These are phyloP conservation scores for Julus scandinavius DNA, from an alignment of 2,888 invertebrate genomes.

Conservation along the genomic window DNA sequence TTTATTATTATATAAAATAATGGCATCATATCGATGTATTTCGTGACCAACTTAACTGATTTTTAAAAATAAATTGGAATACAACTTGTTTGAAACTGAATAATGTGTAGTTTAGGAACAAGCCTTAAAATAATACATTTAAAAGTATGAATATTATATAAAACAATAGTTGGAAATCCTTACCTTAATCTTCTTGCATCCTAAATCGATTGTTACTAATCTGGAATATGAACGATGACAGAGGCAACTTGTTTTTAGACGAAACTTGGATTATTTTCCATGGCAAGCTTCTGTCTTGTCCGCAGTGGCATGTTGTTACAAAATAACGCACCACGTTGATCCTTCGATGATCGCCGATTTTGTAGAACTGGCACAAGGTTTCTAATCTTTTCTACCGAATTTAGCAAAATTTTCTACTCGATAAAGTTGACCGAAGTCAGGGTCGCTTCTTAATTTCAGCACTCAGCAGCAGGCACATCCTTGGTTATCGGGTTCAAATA, in stretches of 20 bases:
- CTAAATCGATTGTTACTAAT: background rate
- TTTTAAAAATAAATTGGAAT: too few relatives aligned
- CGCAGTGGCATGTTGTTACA: background rate
- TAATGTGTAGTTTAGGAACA: too few relatives aligned
- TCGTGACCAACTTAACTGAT: too few relatives aligned
- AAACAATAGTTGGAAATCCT: background rate
- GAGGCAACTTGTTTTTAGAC: background rate
- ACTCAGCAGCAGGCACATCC: background rate
- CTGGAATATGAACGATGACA: background rate
- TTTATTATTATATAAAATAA: too few relatives aligned
- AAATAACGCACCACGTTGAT: background rate
- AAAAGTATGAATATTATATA: too few relatives aligned
- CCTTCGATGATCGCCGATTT: background rate
- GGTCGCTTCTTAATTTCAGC: background rate
- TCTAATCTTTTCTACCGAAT: background rate
- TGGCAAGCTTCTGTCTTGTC: background rate
- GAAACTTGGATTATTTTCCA: background rate
- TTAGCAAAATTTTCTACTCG: background rate
- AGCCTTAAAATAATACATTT: too few relatives aligned
- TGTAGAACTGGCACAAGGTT: background rate
- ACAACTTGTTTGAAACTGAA: too few relatives aligned
- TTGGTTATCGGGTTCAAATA: slow-evolving; percentile 35
- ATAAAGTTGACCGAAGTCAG: background rate
- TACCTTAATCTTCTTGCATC: slow-evolving; percentile 6
- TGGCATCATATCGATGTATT: too few relatives aligned